These are phyloP conservation scores for Scolopax mira DNA, from an alignment of 2,113 vertebrate genomes.

Conservation along the genomic window DNA sequence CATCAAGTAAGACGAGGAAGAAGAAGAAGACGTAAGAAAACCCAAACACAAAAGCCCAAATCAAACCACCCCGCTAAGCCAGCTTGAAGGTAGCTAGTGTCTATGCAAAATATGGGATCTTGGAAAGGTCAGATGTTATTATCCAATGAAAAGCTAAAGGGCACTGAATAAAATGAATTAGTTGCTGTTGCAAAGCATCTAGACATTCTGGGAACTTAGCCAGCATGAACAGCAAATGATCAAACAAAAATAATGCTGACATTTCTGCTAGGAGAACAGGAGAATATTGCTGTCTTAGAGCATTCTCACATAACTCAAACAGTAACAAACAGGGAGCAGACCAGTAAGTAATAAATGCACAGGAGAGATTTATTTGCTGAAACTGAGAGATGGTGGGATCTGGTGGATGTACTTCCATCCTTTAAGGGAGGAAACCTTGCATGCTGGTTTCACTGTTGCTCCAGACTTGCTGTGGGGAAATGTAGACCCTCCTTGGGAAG, in stretches of 20 bases:
- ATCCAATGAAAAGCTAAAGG: constrained; percentile 10
- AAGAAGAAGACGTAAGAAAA: neutral
- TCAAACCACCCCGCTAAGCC: neutral
- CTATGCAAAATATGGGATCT: neutral
- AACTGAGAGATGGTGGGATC: neutral
- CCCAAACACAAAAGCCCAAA: neutral
- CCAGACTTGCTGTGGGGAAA: neutral
- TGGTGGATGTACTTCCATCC: neutral
- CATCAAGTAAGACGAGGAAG: neutral
- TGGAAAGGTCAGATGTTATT: constrained; percentile 19
- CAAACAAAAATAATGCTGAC: neutral
- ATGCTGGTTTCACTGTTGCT: neutral
- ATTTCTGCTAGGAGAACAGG: neutral
- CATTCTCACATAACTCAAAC: neutral
- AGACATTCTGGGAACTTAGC: neutral
- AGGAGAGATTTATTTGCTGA: neutral
- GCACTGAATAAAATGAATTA: neutral
- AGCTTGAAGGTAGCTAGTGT: neutral
- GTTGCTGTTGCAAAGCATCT: neutral
- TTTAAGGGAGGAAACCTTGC: neutral
- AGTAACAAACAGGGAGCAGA: neutral
- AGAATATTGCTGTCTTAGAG: neutral
- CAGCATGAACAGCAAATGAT: constrained; percentile 6
- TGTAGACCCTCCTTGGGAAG: neutral
- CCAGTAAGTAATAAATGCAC: neutral